Evolutionary conservation across 2,888 invertebrate species (phyloP).

Genomic region (Oxyteleia sp.): DNA sequence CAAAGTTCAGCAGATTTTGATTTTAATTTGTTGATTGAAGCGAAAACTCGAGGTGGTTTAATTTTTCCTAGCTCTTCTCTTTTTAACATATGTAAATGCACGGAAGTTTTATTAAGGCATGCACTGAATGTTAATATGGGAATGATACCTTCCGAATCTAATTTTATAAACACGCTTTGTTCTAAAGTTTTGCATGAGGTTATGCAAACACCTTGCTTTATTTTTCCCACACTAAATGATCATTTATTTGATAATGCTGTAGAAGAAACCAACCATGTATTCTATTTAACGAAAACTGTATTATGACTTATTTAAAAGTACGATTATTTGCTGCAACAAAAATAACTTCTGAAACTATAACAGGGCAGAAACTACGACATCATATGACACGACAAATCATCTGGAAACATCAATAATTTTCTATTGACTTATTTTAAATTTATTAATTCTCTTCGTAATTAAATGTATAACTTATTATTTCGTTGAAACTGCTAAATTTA

Average conservation of each 20-base stretch:
- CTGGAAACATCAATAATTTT: constrained; percentile 24
- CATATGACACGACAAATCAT: constrained; percentile 19
- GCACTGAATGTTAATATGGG: neutral
- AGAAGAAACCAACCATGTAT: constrained; percentile 23
- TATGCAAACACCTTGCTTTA: constrained; percentile 25
- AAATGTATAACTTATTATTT: too few relatives aligned
- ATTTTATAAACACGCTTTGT: constrained; percentile 40
- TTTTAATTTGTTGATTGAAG: neutral
- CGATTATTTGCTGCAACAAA: constrained; percentile 24
- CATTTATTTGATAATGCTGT: constrained; percentile 46
- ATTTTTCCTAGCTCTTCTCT: constrained; percentile 53
- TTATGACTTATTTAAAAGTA: constrained; percentile 22
- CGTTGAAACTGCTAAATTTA: too few relatives aligned
- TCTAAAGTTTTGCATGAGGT: constrained; percentile 44
- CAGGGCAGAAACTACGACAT: too few relatives aligned
- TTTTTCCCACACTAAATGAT: constrained; percentile 26
- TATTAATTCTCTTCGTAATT: too few relatives aligned
- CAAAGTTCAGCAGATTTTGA: too few relatives aligned
- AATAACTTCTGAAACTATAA: too few relatives aligned
- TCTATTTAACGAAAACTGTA: constrained; percentile 17
- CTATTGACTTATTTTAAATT: too few relatives aligned
- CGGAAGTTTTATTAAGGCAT: constrained; percentile 28
- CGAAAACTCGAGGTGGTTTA: neutral
- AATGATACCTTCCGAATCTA: constrained; percentile 1
- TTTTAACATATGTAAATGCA: constrained; percentile 24